Evolutionary conservation across 2,888 invertebrate genomes (phyloP).

Genomic region (Hydrotaea diabolus): DNA sequence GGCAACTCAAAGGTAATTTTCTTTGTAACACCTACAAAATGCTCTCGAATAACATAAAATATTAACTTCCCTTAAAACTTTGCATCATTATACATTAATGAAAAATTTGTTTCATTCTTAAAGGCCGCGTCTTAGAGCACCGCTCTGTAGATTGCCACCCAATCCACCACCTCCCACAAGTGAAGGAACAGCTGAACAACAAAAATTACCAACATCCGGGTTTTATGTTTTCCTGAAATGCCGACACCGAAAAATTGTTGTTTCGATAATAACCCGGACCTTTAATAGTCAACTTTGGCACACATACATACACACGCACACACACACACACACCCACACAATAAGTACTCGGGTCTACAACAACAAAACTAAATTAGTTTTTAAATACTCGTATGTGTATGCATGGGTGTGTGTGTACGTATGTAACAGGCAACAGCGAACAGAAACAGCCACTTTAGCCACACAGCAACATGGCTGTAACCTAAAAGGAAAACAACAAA

Average conservation of each 20-base stretch:
- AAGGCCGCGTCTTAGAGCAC: background rate
- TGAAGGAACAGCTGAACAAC: background rate
- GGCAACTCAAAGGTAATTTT: background rate
- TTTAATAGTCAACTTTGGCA: conserved; percentile 23
- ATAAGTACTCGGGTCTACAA: background rate
- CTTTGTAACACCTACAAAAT: background rate
- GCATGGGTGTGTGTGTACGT: too few species aligned
- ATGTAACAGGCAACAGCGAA: background rate
- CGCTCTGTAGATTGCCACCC: background rate
- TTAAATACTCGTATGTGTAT: conserved; percentile 49
- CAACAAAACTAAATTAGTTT: conserved; percentile 57
- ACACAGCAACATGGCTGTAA: conserved; percentile 48
- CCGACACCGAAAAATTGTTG: conserved; percentile 39
- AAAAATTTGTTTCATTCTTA: conserved; percentile 1
- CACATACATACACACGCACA: background rate
- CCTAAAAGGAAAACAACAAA: conserved; percentile 39
- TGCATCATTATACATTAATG: conserved; percentile 6
- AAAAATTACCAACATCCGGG: conserved; percentile 45
- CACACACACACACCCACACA: background rate
- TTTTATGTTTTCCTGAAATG: conserved; percentile 36
- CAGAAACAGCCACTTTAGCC: conserved; percentile 40
- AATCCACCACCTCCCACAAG: background rate
- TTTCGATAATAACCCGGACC: conserved; percentile 26
- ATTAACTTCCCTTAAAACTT: conserved; percentile 33
- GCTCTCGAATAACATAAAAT: conserved; percentile 14